Conservation (phyloP, 92 coral and sea anemone genomes). For the Pocillopora grandis region DNA sequence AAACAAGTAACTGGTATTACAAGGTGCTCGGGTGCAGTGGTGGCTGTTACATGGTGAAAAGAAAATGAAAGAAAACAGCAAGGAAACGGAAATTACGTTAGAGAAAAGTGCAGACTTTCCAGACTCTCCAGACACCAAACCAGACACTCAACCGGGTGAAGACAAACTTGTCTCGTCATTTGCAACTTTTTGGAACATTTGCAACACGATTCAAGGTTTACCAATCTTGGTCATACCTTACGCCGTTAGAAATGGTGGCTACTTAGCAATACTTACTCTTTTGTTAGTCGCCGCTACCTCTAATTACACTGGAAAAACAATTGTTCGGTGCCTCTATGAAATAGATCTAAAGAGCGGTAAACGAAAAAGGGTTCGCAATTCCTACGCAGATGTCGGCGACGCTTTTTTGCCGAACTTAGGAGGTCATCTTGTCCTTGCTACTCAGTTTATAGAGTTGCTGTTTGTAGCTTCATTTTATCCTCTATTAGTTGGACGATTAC, state of each 20-base stretch:
- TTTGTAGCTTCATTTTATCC: conserved; percentile 89
- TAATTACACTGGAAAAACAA: conserved; percentile 88
- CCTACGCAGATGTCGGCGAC: conserved; percentile 83
- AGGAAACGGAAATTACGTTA: neutral
- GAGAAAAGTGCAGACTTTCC: neutral
- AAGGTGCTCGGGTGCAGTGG: neutral
- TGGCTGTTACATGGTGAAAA: neutral
- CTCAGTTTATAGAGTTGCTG: conserved; percentile 73
- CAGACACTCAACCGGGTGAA: neutral
- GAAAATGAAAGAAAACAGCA: neutral
- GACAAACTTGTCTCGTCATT: conserved; percentile 68
- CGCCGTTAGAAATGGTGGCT: conserved; percentile 87
- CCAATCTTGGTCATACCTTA: conserved; percentile 94
- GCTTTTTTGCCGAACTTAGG: conserved; percentile 77
- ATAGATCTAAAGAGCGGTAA: conserved; percentile 40
- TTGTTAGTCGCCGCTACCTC: conserved; percentile 76
- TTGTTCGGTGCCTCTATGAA: conserved; percentile 83
- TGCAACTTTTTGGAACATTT: conserved; percentile 96
- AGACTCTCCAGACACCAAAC: neutral
- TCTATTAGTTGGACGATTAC: conserved; percentile 82
- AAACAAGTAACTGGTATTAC: neutral
- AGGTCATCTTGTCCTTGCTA: conserved; percentile 71
- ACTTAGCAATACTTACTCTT: conserved; percentile 68
- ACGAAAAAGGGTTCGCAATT: conserved; percentile 69
- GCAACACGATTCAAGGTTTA: conserved; percentile 97